Base-by-base conservation (phyloP, 2,888 invertebrate genomes). In the Chymomyza caudatula region DNA sequence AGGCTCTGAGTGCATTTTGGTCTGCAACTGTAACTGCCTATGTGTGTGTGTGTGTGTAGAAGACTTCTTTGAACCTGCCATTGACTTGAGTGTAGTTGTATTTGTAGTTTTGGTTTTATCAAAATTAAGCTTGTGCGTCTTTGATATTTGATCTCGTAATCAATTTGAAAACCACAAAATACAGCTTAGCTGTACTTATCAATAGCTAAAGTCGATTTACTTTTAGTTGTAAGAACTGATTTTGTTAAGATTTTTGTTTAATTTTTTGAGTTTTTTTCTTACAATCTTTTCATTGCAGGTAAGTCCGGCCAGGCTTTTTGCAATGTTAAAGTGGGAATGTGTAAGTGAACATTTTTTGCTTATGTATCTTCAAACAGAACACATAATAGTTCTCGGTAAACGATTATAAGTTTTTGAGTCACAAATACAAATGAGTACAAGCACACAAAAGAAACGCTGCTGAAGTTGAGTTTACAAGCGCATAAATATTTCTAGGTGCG, bases 1-100 rank as follows among this genome's bases (percentile, higher is more conserved):
- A 23, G 54, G 11, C 13, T 54, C 15, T 29, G 17, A 17, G 22
- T 17, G 22, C 29, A 54, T 11, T 57, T 71, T 51, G 51, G 76
- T 82, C 82, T 79, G 79, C 77, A 73, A 79, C 5, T 76, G 72
- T 71, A 67, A 69, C 65, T 69, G 69, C 69, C 76, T 42, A 20
- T 60, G n/a, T 37, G 60, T 60, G 37, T 29, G 25, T 57, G 65
- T 60, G 59, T 62, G 53, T 25, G 43, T 37, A 47, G 20, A 42
- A 44, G 44, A 15, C 44, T 13, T 15, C 11, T 6, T 20, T 20
- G 51, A 13, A 19, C 20, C 13, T 17, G 49, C 11, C 51, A 11
- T 51, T 47, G 44, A 17, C 17, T 15, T 51, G 51, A 13, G 51
- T 19, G 51, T 13, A 20, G 5, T 11, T 17, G 17, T 20, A 20